Evolutionary conservation across 64 coral and sea anemone genomes (phyloP).

Genomic region (Dendronephthya gigantea): DNA sequence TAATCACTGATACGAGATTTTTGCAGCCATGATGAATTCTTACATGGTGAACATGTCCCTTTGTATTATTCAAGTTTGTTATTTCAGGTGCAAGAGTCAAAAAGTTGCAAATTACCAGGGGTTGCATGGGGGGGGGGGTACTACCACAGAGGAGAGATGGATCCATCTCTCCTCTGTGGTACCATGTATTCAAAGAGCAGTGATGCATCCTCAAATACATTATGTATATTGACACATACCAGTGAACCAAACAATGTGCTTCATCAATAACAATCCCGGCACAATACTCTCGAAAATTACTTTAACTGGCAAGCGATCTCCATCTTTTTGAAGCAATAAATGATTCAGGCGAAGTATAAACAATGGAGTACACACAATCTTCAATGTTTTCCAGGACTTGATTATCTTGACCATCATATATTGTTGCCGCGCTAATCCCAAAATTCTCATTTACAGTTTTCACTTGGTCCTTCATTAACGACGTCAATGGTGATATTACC

Average conservation of each 20-base stretch:
- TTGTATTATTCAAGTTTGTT: too few species aligned
- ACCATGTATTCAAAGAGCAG: neutral
- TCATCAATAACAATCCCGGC: neutral
- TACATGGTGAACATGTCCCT: too few species aligned
- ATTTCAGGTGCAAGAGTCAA: too few species aligned
- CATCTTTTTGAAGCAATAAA: slow-evolving; percentile 1
- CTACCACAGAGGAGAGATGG: too few species aligned
- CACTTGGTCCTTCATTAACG: slow-evolving; percentile 1
- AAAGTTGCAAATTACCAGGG: too few species aligned
- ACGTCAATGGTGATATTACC: neutral
- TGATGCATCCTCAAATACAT: neutral
- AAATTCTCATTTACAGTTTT: neutral
- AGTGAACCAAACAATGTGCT: slow-evolving; percentile 18
- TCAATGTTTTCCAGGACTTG: neutral
- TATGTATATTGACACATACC: neutral
- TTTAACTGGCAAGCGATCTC: slow-evolving; percentile 6
- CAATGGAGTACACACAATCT: slow-evolving; percentile 3
- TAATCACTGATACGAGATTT: too few species aligned
- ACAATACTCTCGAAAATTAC: neutral
- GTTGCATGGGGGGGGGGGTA: too few species aligned
- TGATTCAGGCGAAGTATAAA: neutral
- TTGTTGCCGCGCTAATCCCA: neutral
- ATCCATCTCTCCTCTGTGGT: too few species aligned
- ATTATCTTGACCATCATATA: neutral
- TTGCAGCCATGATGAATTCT: too few species aligned